Evolutionary conservation across 2,888 invertebrate genomes (phyloP).

Genomic region (Phalera bucephala): DNA sequence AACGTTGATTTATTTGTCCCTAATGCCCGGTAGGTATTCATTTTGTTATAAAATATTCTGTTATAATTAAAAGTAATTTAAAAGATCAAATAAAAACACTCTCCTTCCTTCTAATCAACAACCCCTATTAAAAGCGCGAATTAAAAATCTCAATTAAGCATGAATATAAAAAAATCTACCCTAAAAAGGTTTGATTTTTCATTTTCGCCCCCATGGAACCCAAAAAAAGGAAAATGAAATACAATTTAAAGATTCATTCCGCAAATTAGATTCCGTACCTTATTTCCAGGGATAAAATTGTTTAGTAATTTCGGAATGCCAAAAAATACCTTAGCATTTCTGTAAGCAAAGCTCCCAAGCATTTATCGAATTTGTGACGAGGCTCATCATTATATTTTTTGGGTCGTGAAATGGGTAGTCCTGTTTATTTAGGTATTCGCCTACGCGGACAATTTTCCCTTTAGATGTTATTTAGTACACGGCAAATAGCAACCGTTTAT

Average conservation of each 20-base stretch:
- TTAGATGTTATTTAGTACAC: conserved; percentile 8
- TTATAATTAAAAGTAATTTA: not conserved
- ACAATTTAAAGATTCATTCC: conserved; percentile 35
- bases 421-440: conserved; percentile 11
- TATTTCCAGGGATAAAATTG: conserved; percentile 32
- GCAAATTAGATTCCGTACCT: conserved; percentile 32
- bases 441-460: conserved; percentile 5
- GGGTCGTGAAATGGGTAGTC: conserved; percentile 18
- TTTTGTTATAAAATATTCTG: not conserved
- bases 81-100: not conserved
- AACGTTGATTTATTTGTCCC: not conserved
- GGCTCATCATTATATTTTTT: conserved; percentile 23
- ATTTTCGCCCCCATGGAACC: not conserved
- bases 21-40: not conserved
- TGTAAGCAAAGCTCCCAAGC: conserved; percentile 15
- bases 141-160: conserved; percentile 27
- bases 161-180: conserved; percentile 15
- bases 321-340: conserved; percentile 22
- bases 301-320: conserved; percentile 30
- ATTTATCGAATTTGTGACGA: conserved; percentile 26
- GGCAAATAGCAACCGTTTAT: conserved; percentile 2
- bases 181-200: conserved; percentile 2
- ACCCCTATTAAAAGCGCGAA: conserved; percentile 22
- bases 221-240: conserved; percentile 19
- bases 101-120: conserved; percentile 1